phyloP scores from a whole-genome alignment of 2,888 invertebrate species.

The Agonopterix subpropinquella region DNA sequence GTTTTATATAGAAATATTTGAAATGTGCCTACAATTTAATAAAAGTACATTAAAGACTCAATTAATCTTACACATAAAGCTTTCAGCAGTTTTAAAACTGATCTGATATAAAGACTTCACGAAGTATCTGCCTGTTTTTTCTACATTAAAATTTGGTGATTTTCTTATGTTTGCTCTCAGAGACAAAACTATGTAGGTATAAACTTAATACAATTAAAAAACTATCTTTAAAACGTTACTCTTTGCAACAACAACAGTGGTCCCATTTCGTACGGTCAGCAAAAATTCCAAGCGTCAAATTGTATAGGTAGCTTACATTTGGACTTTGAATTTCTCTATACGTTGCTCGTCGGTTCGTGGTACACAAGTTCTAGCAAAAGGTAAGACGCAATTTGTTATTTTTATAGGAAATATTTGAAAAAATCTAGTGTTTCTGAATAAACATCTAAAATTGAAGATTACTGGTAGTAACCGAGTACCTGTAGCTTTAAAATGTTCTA shows the following conservation, averaged over 20 bases:
- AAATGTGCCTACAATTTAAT: no score
- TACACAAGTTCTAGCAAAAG: slow-evolving; percentile 9
- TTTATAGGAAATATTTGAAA: neutral
- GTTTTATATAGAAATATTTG: no score
- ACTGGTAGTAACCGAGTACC: no score
- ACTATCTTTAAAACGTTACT: no score
- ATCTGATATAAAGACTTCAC: no score
- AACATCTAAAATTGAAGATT: no score
- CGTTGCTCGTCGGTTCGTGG: slow-evolving; percentile 10
- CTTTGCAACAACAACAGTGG: slow-evolving; percentile 8
- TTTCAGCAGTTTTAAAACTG: no score
- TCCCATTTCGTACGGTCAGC: slow-evolving; percentile 44
- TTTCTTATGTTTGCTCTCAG: neutral
- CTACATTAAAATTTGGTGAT: no score
- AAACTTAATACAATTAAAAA: neutral
- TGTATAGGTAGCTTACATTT: slow-evolving; percentile 23
- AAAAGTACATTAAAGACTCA: no score
- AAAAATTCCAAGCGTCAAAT: slow-evolving; percentile 33
- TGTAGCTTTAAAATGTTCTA: no score
- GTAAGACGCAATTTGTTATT: slow-evolving; percentile 12
- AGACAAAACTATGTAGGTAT: neutral
- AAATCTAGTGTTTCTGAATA: neutral
- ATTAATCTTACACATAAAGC: no score
- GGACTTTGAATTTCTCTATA: slow-evolving; percentile 41
- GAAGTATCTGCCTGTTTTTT: no score